Conservation (phyloP, 2,113 vertebrate species). For the Oncorhynchus gorbuscha region DNA sequence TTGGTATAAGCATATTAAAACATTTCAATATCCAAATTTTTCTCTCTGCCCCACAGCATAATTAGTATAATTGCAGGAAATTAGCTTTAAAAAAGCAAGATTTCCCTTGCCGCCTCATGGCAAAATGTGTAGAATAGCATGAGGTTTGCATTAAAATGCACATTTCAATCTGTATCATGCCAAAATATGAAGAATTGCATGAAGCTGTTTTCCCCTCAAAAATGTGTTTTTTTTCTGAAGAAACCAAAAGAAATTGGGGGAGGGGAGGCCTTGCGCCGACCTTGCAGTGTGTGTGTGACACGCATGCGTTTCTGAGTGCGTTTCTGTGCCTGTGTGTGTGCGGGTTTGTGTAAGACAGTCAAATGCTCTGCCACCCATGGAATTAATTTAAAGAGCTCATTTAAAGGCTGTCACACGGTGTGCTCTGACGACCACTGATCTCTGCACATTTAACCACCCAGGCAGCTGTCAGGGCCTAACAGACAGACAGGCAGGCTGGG, state of each 20-base stretch:
- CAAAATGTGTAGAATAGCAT: too few species aligned
- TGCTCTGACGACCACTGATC: conserved; percentile 67
- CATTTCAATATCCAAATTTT: too few species aligned
- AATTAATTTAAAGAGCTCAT: conserved; percentile 75
- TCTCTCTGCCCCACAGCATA: too few species aligned
- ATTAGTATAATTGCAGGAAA: too few species aligned
- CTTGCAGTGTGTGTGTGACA: neutral
- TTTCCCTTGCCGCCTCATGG: too few species aligned
- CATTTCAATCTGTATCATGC: too few species aligned
- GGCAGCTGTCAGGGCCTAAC: conserved; percentile 67
- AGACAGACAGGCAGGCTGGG: conserved; percentile 45
- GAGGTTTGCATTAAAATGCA: too few species aligned
- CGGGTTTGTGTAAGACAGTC: neutral
- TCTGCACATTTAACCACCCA: conserved; percentile 61
- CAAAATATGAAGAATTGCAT: too few species aligned
- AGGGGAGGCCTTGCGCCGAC: conserved; percentile 29
- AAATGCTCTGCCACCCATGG: conserved; percentile 71
- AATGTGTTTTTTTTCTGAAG: neutral
- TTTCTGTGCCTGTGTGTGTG: neutral
- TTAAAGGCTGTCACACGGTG: conserved; percentile 67
- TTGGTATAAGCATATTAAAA: too few species aligned
- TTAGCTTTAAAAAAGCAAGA: too few species aligned
- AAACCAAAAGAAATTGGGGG: conserved; percentile 3
- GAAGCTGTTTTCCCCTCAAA: too few species aligned
- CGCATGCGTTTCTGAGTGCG: neutral